Evolutionary conservation across 2,113 vertebrate genomes (phyloP).

Genomic region (Ovibos moschatus): DNA sequence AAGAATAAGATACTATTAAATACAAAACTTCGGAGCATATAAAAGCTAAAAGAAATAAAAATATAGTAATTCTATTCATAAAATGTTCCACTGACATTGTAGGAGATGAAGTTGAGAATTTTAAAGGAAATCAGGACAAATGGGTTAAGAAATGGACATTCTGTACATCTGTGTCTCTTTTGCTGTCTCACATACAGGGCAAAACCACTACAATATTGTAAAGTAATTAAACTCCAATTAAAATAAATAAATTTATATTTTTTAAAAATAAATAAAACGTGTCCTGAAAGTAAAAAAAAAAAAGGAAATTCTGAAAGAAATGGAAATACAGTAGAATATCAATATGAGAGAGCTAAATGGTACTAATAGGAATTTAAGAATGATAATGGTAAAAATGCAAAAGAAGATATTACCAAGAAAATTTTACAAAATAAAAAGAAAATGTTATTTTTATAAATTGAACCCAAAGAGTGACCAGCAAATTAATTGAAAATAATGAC

Average conservation of each 20-base stretch:
- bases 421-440: not conserved
- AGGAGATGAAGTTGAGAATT: not conserved
- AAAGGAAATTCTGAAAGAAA: not conserved
- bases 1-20: not conserved
- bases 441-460: not conserved
- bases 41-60: not conserved
- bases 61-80: not conserved
- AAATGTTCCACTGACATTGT: not conserved
- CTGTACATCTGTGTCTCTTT: not conserved
- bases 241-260: too few relatives aligned
- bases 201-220: too few relatives aligned
- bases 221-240: too few relatives aligned
- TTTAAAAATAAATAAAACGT: too few relatives aligned
- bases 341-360: not conserved
- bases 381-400: not conserved
- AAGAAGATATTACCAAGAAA: not conserved
- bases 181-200: too few relatives aligned
- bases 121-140: not conserved
- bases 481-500: not conserved
- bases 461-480: not conserved
- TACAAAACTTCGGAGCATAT: not conserved
- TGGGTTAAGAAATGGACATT: not conserved
- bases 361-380: not conserved
- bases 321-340: not conserved
- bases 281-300: too few relatives aligned